phyloP scores from a whole-genome alignment of 2,888 invertebrate species.

The Mongoloraphidia duomilia region DNA sequence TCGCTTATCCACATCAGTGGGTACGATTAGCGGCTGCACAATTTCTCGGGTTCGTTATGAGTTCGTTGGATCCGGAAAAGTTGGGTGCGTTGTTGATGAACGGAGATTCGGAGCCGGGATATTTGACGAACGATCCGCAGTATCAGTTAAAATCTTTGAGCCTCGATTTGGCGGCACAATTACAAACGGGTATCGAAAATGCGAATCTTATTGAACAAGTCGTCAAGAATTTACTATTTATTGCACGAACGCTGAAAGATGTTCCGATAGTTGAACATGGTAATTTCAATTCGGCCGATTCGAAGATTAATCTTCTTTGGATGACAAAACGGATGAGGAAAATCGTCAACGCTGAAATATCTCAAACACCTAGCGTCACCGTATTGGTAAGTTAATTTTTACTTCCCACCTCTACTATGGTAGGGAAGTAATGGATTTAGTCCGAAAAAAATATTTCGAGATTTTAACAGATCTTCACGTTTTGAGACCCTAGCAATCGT shows the following conservation, averaged over 20 bases:
- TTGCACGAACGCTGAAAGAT: slow-evolving; percentile 50
- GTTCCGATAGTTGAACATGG: slow-evolving; percentile 26
- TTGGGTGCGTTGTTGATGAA: slow-evolving; percentile 35
- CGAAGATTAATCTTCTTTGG: slow-evolving; percentile 53
- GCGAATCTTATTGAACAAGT: slow-evolving; percentile 62
- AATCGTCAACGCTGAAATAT: slow-evolving; percentile 65
- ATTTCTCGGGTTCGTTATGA: slow-evolving; percentile 57
- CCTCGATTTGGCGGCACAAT: slow-evolving; percentile 61
- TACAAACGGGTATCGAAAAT: slow-evolving; percentile 48
- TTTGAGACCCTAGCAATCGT: too few species aligned
- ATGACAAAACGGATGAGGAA: slow-evolving; percentile 57
- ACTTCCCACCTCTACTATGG: slow-evolving; percentile 1
- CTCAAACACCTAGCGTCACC: slow-evolving; percentile 49
- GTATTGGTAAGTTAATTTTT: slow-evolving; percentile 60
- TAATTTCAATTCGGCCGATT: background rate
- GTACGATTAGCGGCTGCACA: slow-evolving; percentile 66
- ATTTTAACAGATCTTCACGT: too few species aligned
- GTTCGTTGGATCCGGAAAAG: slow-evolving; percentile 43
- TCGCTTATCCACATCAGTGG: slow-evolving; percentile 78
- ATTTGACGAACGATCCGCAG: slow-evolving; percentile 45
- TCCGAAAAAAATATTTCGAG: too few species aligned
- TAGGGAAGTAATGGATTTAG: too few species aligned
- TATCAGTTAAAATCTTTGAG: slow-evolving; percentile 48
- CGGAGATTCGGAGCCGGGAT: slow-evolving; percentile 21
- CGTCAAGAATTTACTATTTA: slow-evolving; percentile 51